Conservation (phyloP, 1,140 invertebrate species). For the Phymorhynchus buccinoides region DNA sequence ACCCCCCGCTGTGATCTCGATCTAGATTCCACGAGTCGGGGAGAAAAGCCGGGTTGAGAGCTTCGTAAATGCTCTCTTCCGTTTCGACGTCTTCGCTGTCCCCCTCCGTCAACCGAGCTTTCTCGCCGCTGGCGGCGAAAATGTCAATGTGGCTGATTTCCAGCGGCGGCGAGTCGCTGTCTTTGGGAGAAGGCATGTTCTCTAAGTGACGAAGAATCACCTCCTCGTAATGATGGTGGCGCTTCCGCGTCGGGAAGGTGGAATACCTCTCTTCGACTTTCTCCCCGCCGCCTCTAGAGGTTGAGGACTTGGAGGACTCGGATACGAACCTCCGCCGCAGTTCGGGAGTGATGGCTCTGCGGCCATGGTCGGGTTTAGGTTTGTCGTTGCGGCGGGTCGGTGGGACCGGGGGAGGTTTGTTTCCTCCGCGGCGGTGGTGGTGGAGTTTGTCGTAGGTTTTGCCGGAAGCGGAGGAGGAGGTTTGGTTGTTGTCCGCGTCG, state of each 20-base stretch:
- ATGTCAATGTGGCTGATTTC: conserved; percentile 3
- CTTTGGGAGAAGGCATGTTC: not conserved
- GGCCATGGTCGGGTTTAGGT: not conserved
- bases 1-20: not conserved
- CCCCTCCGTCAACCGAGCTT: not conserved
- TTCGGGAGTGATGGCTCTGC: conserved; percentile 18
- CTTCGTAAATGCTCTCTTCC: conserved; percentile 9
- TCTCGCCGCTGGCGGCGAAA: not conserved
- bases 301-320: not conserved
- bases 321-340: not conserved
- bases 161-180: not conserved
- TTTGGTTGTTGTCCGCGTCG: not conserved
- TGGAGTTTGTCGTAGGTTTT: not conserved
- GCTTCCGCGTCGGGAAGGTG: conserved; percentile 24
- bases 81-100: not conserved
- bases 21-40: not conserved
- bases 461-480: not conserved
- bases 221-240: not conserved
- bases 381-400: conserved; percentile 6
- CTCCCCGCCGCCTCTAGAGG: too few species aligned
- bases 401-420: conserved; percentile 17
- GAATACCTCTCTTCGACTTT: conserved; percentile 27
- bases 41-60: conserved; percentile 10
- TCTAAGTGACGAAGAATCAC: not conserved
- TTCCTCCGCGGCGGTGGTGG: not conserved